Evolutionary conservation across 2,888 invertebrate species (phyloP).

Genomic region (Drosophila birchii): DNA sequence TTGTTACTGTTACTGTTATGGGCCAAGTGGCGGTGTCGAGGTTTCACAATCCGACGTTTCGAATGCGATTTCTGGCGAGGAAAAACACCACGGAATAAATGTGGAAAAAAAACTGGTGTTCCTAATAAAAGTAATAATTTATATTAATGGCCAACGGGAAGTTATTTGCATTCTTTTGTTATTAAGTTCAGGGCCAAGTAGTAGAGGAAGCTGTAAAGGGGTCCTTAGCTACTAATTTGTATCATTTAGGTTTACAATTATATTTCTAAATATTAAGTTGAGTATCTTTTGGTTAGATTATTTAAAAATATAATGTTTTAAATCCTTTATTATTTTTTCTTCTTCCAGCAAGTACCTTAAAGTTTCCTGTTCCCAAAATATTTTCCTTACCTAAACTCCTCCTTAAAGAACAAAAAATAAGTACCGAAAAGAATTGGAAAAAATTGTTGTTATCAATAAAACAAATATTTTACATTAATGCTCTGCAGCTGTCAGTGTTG

Average conservation of each 20-base stretch:
- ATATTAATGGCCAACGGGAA: constrained; percentile 11
- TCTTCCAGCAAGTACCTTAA: neutral
- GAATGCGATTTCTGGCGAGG: neutral
- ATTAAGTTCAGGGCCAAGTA: constrained; percentile 4
- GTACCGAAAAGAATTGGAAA: neutral
- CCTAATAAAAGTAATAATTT: constrained; percentile 27
- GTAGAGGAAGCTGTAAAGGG: neutral
- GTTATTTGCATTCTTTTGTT: neutral
- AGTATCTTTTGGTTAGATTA: neutral
- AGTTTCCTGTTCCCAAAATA: neutral
- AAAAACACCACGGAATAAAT: neutral
- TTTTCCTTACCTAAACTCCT: neutral
- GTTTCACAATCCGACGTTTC: constrained; percentile 27
- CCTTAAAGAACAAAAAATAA: neutral
- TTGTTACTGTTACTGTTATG: constrained; percentile 70
- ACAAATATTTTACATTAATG: constrained; percentile 48
- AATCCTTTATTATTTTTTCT: neutral
- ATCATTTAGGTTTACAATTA: neutral
- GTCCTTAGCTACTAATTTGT: neutral
- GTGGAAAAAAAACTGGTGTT: constrained; percentile 1
- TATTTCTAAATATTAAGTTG: neutral
- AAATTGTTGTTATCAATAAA: constrained; percentile 37
- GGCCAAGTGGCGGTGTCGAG: constrained; percentile 42
- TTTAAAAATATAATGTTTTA: neutral
- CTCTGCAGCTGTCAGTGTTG: constrained; percentile 47